phyloP scores from a whole-genome alignment of 2,113 vertebrate genomes.

The Cricetomys ansorgei region DNA sequence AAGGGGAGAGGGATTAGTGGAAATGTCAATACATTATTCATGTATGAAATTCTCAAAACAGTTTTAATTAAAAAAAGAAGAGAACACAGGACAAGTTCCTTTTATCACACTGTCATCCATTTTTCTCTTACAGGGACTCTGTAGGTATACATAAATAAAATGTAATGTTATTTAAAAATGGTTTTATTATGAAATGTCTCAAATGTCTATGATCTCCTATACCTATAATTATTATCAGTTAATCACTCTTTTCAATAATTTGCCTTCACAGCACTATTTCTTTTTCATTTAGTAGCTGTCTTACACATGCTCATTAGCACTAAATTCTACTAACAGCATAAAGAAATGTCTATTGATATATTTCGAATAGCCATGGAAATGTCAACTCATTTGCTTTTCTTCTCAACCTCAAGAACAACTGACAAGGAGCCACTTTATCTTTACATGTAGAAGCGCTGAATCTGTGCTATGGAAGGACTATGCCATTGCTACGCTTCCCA shows the following conservation, averaged over 20 bases:
- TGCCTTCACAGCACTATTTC: not conserved
- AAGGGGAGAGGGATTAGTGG: not conserved
- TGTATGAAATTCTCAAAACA: not conserved
- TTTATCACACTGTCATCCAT: not conserved
- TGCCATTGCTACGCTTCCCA: not conserved
- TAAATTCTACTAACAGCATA: not conserved
- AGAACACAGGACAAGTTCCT: too few species aligned
- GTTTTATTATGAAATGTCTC: not conserved
- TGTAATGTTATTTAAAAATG: not conserved
- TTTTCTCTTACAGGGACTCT: not conserved
- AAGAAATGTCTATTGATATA: not conserved
- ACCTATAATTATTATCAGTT: not conserved
- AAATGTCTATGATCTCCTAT: not conserved
- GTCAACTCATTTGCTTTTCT: not conserved
- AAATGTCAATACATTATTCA: not conserved
- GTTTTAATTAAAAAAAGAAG: not conserved
- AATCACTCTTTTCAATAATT: not conserved
- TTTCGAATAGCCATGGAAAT: conserved; percentile 8
- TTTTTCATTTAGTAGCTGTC: not conserved
- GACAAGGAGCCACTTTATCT: not conserved
- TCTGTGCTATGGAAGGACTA: not conserved
- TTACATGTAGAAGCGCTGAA: not conserved
- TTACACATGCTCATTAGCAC: not conserved
- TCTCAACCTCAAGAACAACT: not conserved
- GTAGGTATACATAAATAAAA: not conserved